phyloP scores from a whole-genome alignment of 2,888 invertebrate genomes.

The Sinohyriopsis cumingii region DNA sequence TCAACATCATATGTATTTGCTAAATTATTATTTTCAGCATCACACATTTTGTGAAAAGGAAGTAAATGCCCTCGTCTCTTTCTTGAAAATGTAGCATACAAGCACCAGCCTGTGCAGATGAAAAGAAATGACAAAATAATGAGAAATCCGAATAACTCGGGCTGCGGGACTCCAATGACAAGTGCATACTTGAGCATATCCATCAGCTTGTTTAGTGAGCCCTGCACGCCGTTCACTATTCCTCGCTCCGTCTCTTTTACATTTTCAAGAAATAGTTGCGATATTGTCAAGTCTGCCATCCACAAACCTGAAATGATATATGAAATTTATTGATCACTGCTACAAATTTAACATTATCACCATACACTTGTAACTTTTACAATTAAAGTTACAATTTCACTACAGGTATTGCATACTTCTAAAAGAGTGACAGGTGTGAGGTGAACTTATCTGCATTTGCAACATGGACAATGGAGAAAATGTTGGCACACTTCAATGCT shows the following conservation, averaged over 20 bases:
- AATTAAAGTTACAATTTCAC: too few relatives aligned
- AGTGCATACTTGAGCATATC: conserved; percentile 74
- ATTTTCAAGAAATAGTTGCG: conserved; percentile 74
- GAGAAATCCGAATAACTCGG: conserved; percentile 73
- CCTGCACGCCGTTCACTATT: conserved; percentile 75
- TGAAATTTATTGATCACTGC: conserved; percentile 1
- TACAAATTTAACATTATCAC: background rate
- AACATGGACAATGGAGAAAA: too few relatives aligned
- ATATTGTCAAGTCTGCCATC: conserved; percentile 75
- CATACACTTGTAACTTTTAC: background rate
- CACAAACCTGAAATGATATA: conserved; percentile 72
- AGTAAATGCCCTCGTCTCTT: conserved; percentile 57
- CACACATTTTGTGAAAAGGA: conserved; percentile 44
- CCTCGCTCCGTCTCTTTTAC: conserved; percentile 73
- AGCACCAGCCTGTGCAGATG: conserved; percentile 58
- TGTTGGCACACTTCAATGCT: too few relatives aligned
- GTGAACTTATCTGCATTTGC: too few relatives aligned
- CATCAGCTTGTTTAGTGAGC: conserved; percentile 74
- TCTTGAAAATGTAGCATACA: conserved; percentile 60
- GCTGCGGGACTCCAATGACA: conserved; percentile 73
- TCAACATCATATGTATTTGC: too few relatives aligned
- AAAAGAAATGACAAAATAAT: conserved; percentile 72
- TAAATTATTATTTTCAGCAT: conserved; percentile 12
- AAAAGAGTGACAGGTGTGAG: background rate
- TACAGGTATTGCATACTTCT: background rate